Percentiles rank a stretch among this genome's conserved stretches.
Evolutionary conservation across 1,140 invertebrate genomes (phyloP).

Genomic region (Lepidotrigona ventralis): DNA sequence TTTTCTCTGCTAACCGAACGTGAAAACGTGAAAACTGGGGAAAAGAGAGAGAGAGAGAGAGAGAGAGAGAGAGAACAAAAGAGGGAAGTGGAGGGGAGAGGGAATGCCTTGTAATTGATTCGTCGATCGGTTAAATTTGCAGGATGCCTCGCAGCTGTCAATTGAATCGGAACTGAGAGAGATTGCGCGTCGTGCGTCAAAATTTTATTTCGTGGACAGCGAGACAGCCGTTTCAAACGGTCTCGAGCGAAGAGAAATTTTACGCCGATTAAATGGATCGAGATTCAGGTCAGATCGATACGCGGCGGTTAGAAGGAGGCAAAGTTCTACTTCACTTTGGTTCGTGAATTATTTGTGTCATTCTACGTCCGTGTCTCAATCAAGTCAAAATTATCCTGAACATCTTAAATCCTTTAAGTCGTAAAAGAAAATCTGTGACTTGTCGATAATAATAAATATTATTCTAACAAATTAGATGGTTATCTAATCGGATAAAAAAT

Average conservation of each 20-base stretch:
- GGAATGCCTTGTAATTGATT: slow-evolving; percentile 1
- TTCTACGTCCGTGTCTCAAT: background rate
- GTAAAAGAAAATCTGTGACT: too few species aligned
- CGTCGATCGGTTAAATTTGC: background rate
- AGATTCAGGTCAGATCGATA: background rate
- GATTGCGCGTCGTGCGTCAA: slow-evolving; percentile 9
- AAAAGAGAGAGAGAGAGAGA: too few species aligned
- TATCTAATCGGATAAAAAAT: too few species aligned
- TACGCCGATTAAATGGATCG: background rate
- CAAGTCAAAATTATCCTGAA: background rate
- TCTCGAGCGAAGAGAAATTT: background rate
- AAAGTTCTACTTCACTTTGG: background rate
- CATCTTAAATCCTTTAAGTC: too few species aligned
- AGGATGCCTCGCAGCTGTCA: slow-evolving; percentile 9
- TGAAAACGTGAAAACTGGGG: background rate
- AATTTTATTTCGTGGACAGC: slow-evolving; percentile 9
- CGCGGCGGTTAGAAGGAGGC: too few species aligned
- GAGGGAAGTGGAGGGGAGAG: too few species aligned
- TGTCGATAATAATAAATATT: too few species aligned
- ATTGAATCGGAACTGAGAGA: slow-evolving; percentile 16
- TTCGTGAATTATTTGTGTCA: too few species aligned
- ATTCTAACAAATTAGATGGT: too few species aligned
- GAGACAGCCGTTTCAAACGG: background rate
- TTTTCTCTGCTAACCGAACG: background rate
- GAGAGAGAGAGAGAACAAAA: background rate